Percentiles rank a stretch among this genome's conserved stretches.
phyloP scores from a whole-genome alignment of 2,888 invertebrate genomes.

The Thumatha senex region DNA sequence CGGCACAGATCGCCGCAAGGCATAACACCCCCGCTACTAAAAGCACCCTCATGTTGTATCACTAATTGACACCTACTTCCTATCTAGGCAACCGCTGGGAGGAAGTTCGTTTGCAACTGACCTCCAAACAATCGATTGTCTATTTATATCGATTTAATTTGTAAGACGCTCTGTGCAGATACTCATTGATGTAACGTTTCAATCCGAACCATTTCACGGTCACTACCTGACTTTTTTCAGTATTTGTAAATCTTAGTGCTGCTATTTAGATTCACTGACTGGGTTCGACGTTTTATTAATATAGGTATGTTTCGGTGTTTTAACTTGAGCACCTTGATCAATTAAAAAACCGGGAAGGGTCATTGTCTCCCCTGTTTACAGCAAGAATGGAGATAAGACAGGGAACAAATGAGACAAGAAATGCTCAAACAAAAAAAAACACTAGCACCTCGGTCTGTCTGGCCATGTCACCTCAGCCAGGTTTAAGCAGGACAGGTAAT shows the following conservation, averaged over 20 bases:
- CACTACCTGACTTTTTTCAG: conserved; percentile 4
- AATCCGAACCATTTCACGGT: conserved; percentile 10
- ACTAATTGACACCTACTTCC: conserved; percentile 6
- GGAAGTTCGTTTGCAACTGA: conserved; percentile 24
- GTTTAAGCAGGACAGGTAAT: no score
- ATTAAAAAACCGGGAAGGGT: no score
- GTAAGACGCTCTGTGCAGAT: conserved; percentile 31
- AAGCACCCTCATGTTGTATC: conserved; percentile 55
- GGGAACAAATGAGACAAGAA: no score
- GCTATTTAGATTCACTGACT: neutral
- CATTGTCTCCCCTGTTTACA: no score
- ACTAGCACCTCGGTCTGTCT: no score
- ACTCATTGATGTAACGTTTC: conserved; percentile 13
- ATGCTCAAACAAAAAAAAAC: no score
- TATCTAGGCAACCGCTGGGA: conserved; percentile 6
- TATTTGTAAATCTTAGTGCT: conserved; percentile 2
- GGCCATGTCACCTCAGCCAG: no score
- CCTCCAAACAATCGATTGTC: conserved; percentile 35
- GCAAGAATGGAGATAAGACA: no score
- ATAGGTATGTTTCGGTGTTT: no score
- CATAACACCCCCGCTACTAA: conserved; percentile 63
- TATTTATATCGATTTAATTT: conserved; percentile 60
- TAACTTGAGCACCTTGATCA: no score
- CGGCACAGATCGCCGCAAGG: conserved; percentile 63
- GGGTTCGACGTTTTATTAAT: neutral